Evolutionary conservation across 2,797 vertebrate genomes (phyloP).

Genomic region (Periparus ater): DNA sequence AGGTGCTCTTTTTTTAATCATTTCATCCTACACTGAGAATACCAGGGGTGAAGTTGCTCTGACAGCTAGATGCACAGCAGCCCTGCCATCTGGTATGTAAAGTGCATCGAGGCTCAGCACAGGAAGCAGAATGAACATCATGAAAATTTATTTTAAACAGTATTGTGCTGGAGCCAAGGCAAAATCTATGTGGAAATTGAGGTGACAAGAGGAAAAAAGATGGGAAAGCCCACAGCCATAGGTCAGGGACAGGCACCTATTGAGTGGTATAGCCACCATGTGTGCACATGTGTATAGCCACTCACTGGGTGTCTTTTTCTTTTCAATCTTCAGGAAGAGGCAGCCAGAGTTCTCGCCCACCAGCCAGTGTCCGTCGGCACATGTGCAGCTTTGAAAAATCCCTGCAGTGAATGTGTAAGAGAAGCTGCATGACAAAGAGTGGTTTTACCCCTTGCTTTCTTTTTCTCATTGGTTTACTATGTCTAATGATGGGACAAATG

Average conservation of each 20-base stretch:
- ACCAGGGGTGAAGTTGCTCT: neutral
- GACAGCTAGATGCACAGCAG: slow-evolving; percentile 27
- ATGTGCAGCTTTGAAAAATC: slow-evolving; percentile 84
- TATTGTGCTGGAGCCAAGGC: neutral
- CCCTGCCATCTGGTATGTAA: neutral
- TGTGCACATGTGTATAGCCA: slow-evolving; percentile 73
- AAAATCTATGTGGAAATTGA: neutral
- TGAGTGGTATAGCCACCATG: slow-evolving; percentile 68
- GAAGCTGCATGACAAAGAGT: slow-evolving; percentile 81
- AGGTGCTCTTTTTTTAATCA: neutral
- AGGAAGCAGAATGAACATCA: neutral
- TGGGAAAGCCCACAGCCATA: neutral
- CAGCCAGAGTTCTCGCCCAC: slow-evolving; percentile 83
- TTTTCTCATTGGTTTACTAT: slow-evolving; percentile 76
- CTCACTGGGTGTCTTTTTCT: slow-evolving; percentile 83
- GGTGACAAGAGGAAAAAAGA: neutral
- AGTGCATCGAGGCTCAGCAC: neutral
- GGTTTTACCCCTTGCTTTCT: slow-evolving; percentile 80
- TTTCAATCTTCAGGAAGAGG: slow-evolving; percentile 84
- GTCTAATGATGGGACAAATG: slow-evolving; percentile 73
- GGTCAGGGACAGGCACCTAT: slow-evolving; percentile 53
- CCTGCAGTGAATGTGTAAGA: slow-evolving; percentile 86
- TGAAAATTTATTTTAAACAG: neutral
- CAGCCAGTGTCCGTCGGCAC: slow-evolving; percentile 83
- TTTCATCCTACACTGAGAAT: neutral